Percentiles rank a stretch among this genome's conserved stretches.
phyloP scores from a whole-genome alignment of 2,888 invertebrate species.

The Eristalinus sepulchralis region DNA sequence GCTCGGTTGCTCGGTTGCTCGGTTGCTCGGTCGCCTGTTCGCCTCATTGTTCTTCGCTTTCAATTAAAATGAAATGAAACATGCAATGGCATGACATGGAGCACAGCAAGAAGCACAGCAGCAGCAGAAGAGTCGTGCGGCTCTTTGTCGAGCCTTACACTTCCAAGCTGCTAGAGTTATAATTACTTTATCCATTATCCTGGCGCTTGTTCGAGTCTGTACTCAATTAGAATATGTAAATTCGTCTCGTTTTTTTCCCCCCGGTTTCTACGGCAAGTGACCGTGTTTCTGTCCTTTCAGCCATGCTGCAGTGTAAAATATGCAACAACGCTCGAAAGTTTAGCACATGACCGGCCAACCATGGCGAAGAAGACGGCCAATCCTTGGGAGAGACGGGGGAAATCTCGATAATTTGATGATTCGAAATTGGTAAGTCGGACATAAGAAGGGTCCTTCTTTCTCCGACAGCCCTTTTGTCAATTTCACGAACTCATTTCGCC shows the following conservation, averaged over 20 bases:
- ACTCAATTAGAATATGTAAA: slow-evolving; percentile 52
- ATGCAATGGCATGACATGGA: slow-evolving; percentile 32
- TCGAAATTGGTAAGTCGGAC: slow-evolving; percentile 7
- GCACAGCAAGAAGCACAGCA: no score
- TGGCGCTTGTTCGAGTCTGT: slow-evolving; percentile 38
- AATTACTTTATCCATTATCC: slow-evolving; percentile 63
- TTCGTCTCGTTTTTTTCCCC: slow-evolving; percentile 2
- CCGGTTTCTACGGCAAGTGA: neutral
- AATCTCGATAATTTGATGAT: slow-evolving; percentile 33
- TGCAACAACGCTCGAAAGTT: slow-evolving; percentile 30
- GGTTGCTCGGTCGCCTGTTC: neutral
- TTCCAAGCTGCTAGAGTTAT: slow-evolving; percentile 20
- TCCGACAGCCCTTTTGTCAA: slow-evolving; percentile 22
- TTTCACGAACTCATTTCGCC: slow-evolving; percentile 10
- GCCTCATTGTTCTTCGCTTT: slow-evolving; percentile 48
- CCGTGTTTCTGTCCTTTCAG: neutral
- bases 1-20: neutral
- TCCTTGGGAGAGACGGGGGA: neutral
- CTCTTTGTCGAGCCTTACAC: neutral
- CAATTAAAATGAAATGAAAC: slow-evolving; percentile 41
- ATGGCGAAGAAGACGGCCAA: neutral
- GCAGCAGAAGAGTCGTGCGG: no score
- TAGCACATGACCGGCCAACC: neutral
- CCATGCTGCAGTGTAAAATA: slow-evolving; percentile 8
- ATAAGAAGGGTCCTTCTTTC: neutral